Evolutionary conservation across 2,113 vertebrate genomes (phyloP), one percentile per base, ranked within the genome.

Genomic region (Pterocles burchelli): DNA sequence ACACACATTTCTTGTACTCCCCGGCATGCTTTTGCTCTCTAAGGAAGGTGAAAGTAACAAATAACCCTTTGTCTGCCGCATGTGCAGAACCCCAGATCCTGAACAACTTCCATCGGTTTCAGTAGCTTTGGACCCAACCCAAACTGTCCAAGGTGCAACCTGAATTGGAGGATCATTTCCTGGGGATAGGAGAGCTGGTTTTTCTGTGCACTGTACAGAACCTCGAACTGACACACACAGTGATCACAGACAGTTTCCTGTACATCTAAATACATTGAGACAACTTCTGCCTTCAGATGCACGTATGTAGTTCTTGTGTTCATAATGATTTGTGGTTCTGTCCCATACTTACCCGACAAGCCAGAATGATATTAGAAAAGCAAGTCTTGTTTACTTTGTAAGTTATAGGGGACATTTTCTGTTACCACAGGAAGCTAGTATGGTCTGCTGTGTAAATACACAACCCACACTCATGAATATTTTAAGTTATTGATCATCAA

Each of bases 131-230:
- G 65, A 85, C 26, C 29, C 46, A 29, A 70, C 16, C 13, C 65
- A 31, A 26, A 3, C 3, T 48, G 34, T 55, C 68, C 57, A 72
- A 54, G 38, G 55, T 29, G 17, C 15, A 84, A 41, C 59, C 46
- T 89, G 26, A 22, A 67, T 9, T 33, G 59, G 61, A 81, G 49
- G 26, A 45, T 25, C 8, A 67, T 41, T 48, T 61, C 38, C 61
- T 46, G 45, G 26, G 16, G 26, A 52, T 2, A 28, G 43, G 33
- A 78, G 17, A 24, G n/a, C 0, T 5, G 22, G 22, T 1, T 8
- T 48, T 46, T 16, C 70, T 45, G 12, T 38, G 34, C 14, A 38
- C 29, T 28, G 33, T 28, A 29, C 10, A 22, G 43, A 57, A 54
- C 16, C 22, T 92, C 59, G 22, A 12, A 54, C 22, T 65, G 33